A percentile compares a stretch with the other conserved stretches of the same genome.
Evolutionary conservation across 2,113 vertebrate genomes (phyloP).

Genomic region (Chiloscyllium plagiosum): DNA sequence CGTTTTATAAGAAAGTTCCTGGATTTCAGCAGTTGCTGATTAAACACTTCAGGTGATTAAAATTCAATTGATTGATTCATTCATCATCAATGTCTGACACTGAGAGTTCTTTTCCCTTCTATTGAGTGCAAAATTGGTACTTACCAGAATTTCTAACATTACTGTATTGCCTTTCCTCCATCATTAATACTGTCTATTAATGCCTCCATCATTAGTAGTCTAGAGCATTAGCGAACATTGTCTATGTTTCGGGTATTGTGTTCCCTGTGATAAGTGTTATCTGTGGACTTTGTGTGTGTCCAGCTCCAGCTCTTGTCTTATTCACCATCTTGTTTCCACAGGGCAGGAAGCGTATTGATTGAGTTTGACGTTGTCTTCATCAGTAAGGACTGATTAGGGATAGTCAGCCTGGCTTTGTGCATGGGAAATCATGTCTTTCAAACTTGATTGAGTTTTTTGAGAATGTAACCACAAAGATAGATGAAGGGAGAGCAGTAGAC

Average conservation of each 20-base stretch:
- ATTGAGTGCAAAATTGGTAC: not conserved
- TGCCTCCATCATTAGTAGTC: not conserved
- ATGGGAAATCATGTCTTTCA: no score
- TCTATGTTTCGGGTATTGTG: not conserved
- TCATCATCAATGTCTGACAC: not conserved
- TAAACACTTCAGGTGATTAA: conserved; percentile 58
- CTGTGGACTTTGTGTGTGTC: not conserved
- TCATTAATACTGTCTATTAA: not conserved
- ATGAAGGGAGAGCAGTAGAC: no score
- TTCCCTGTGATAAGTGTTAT: not conserved
- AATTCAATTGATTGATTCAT: not conserved
- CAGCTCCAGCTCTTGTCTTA: not conserved
- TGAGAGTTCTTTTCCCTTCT: not conserved
- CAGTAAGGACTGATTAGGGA: no score
- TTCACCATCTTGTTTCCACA: not conserved
- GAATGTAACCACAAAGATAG: no score
- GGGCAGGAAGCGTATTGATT: conserved; percentile 50
- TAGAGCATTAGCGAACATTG: not conserved
- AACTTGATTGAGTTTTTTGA: no score
- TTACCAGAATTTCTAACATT: not conserved
- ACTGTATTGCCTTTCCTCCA: not conserved
- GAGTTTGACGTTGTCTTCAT: conserved; percentile 59
- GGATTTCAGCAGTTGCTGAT: conserved; percentile 56
- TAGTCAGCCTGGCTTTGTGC: no score
- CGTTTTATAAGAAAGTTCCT: conserved; percentile 52